Conservation (phyloP, 2,888 invertebrate species). For the Synergus itoensis region DNA sequence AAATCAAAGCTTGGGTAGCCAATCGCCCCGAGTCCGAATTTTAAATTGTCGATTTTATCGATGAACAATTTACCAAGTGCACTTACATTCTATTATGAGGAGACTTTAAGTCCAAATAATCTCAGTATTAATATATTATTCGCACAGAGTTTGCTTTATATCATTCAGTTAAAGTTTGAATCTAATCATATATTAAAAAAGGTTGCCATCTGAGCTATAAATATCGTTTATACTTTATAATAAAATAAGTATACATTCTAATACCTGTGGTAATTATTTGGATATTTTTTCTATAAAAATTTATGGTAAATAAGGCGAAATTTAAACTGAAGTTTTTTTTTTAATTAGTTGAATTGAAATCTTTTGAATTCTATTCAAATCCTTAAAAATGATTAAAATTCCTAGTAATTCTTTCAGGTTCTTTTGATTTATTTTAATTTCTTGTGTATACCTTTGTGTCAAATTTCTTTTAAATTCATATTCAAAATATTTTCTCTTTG, state of each 20-base stretch:
- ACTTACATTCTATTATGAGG: background rate
- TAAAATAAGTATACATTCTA: background rate
- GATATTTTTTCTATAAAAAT: background rate
- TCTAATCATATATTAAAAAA: background rate
- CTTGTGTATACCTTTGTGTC: too few species aligned
- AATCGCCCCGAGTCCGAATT: constrained; percentile 81
- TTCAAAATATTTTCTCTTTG: too few species aligned
- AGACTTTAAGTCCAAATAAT: background rate
- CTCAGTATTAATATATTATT: background rate
- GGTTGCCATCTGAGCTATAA: background rate
- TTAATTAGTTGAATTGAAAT: too few species aligned
- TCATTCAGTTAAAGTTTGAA: background rate
- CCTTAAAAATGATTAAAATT: too few species aligned
- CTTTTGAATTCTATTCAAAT: too few species aligned
- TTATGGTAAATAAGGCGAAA: too few species aligned
- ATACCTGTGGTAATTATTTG: background rate
- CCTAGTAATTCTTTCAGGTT: too few species aligned
- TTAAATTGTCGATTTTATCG: constrained; percentile 70
- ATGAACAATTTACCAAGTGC: background rate
- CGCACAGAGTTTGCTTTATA: background rate
- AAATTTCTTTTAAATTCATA: too few species aligned
- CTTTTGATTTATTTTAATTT: too few species aligned
- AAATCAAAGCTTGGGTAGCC: constrained; percentile 83
- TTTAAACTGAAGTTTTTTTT: too few species aligned
- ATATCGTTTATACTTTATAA: background rate